Percentiles rank a stretch among this genome's conserved stretches.
phyloP scores from a whole-genome alignment of 1,140 invertebrate genomes.

The Listronotus bonariensis region DNA sequence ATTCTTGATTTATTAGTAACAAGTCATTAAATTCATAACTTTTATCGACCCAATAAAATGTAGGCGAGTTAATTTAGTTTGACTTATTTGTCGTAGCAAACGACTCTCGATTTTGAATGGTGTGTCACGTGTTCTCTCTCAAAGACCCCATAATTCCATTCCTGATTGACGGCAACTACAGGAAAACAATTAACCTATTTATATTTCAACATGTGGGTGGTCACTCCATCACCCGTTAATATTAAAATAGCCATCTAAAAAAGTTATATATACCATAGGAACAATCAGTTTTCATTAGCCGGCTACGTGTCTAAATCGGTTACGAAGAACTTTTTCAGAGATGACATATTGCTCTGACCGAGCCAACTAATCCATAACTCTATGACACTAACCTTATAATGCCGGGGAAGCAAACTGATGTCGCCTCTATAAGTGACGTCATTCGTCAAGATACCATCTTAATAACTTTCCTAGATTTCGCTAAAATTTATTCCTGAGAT shows the following conservation, averaged over 20 bases:
- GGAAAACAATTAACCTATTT: not conserved
- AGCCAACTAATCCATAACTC: conserved; percentile 45
- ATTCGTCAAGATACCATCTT: conserved; percentile 45
- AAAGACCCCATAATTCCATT: conserved; percentile 5
- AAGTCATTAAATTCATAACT: too few species aligned
- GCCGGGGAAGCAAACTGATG: conserved; percentile 39
- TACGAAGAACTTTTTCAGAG: conserved; percentile 37
- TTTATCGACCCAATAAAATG: too few species aligned
- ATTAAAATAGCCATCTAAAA: too few species aligned
- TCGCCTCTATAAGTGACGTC: conserved; percentile 46
- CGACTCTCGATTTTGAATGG: conserved; percentile 7
- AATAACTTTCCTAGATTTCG: conserved; percentile 38
- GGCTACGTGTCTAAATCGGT: conserved; percentile 1
- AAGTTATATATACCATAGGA: not conserved
- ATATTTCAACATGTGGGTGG: too few species aligned
- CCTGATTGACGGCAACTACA: conserved; percentile 3
- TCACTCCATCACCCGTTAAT: too few species aligned
- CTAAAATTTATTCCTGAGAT: conserved; percentile 33
- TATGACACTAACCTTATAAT: conserved; percentile 49
- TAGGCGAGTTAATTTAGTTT: too few species aligned
- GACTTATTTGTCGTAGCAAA: conserved; percentile 9
- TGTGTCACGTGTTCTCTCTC: conserved; percentile 10
- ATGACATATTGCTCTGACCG: conserved; percentile 40
- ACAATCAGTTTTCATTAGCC: conserved; percentile 23
- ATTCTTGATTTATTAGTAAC: too few species aligned